Base-by-base conservation (phyloP, 2,113 vertebrate species). In the Microtus montanus region DNA sequence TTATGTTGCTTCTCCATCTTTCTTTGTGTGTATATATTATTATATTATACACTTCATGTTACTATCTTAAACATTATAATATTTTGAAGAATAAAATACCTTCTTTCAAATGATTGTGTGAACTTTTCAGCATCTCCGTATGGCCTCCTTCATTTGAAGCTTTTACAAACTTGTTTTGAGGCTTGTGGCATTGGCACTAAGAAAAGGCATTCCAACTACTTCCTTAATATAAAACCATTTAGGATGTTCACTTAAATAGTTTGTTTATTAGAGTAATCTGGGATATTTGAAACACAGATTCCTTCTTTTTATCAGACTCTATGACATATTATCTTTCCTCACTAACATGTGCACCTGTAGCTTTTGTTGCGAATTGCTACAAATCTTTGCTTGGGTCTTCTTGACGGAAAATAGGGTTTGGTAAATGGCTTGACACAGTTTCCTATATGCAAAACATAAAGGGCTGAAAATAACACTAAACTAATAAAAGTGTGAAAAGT, bases 361-460 rank as follows among this genome's bases (percentile, higher is more conserved):
- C 11, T 80, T 30, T 74, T 4, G 1, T 1, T 63, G 8, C 1
- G 19, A 41, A 61, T 70, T 12, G 0, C 33, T 38, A 30, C 2
- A 41, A 41, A 35, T 49, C 19, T 4, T 8, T 6, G 64, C 4
- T 13, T 3, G 22, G 1, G 1, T 14, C 44, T 44, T 93, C 49
- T 73, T 64, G 30, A 28, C 35, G 5, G 30, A 74, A 80, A 41
- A 28, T 10, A 68, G 63, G 3, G 11, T 90, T 12, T 54, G 44
- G 44, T 10, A 80, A n/a, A 73, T 30, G 22, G 14, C 44, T 20
- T 54, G 24, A 61, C 22, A 12, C 24, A 13, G 79, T 58, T 80
- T 41, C 79, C 12, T 54, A 3, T 3, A 54, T 15, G 7, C 47
- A 66, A 87, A 90, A n/a, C 30, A 68, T 63, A 63, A 33, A 28